Base-by-base conservation (phyloP, 2,113 vertebrate species). In the Grammomys surdaster region DNA sequence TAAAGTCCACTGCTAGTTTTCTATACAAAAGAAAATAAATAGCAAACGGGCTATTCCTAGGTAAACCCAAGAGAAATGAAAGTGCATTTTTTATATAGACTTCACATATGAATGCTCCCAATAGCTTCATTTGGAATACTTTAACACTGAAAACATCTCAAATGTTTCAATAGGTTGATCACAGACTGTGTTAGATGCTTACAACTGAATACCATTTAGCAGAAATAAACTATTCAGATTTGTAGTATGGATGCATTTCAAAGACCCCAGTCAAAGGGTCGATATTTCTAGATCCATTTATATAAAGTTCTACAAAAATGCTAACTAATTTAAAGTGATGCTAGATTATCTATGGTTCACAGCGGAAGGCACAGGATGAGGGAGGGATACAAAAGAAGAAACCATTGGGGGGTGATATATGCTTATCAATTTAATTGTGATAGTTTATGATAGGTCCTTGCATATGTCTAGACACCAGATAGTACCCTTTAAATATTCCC, bases 371-470 rank as follows among this genome's bases (percentile, higher is more conserved):
- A 54, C 2, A 75, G 65, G 51, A 80, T 20, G 28, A 13, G 87
- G 40, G 24, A 93, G 40, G 24, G 51, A 51, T 33, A 46, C 13
- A 63, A 77, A 77, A 48, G 26, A 6, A 20, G 51, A 70, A 89
- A 40, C 40, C 24, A 58, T 17, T 12, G 36, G 51, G 51, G 51
- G 51, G 26, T 82, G 69, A 90, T 17, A 26, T 65, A 73, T 63
- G 43, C 86, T 70, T 82, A 87, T 81, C 90, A 94, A 40, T 75
- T 51, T 81, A 46, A 90, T 5, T 33, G 60, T 84, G 46, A 93
- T 58, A 88, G n/a, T 76, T 93, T 76, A 24, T 88, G 4, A 48
- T 3, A 88, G 73, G 36, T 92, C 2, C 36, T 81, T 17, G 67
- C 14, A 69, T 63, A 43, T 51, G 48, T 22, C 40, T 46, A 46